phyloP scores from a whole-genome alignment of 2,888 invertebrate species.

The Lithophane leautieri region DNA sequence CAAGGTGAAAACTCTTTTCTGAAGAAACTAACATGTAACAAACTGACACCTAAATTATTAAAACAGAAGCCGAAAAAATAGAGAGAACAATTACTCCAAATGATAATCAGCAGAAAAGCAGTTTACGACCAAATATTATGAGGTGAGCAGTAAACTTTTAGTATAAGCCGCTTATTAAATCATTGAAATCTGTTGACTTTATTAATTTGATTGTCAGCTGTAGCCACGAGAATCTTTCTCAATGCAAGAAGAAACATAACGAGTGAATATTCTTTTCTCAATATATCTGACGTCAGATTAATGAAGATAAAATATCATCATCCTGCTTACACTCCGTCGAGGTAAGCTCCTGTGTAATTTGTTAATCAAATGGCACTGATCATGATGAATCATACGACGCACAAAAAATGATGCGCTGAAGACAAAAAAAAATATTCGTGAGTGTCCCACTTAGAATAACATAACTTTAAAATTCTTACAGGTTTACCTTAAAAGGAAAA shows the following conservation, averaged over 20 bases:
- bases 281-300: slow-evolving; percentile 43
- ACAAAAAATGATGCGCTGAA: slow-evolving; percentile 7
- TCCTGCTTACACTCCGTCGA: slow-evolving; percentile 14
- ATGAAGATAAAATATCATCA: slow-evolving; percentile 35
- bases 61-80: not conserved
- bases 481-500: not conserved
- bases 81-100: not conserved
- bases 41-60: not conserved
- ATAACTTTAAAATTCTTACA: not conserved
- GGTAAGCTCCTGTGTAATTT: slow-evolving; percentile 46
- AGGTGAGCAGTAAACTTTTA: not conserved
- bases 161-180: not conserved
- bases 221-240: not conserved
- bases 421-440: slow-evolving; percentile 10
- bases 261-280: slow-evolving; percentile 1
- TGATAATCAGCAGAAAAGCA: not conserved
- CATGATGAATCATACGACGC: slow-evolving; percentile 28
- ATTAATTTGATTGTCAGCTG: slow-evolving; percentile 11
- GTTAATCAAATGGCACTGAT: slow-evolving; percentile 41
- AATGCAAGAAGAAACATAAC: slow-evolving; percentile 10
- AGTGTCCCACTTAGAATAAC: not conserved
- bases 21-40: not conserved
- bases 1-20: not conserved
- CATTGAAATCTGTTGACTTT: not conserved
- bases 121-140: not conserved